Evolutionary conservation across 2,797 vertebrate species (phyloP), one percentile per base, ranked within the genome.

Genomic region (Taenioides sp.): DNA sequence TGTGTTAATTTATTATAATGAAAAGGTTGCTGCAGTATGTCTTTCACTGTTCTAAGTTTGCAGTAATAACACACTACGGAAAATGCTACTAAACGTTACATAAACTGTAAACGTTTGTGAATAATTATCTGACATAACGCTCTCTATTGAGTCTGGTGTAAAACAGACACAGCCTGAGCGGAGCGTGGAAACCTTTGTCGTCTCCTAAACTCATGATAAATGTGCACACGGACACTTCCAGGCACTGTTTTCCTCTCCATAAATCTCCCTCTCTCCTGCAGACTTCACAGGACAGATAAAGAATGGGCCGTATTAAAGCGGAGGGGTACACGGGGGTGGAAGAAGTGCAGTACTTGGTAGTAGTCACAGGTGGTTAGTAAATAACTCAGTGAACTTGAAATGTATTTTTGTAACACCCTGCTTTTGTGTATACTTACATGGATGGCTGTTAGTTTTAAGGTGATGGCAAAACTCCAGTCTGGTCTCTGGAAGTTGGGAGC

Each of bases 331-430:
- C 60, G 60, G 50, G 77, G 54, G 67, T 71, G 71, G 75, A 71
- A 69, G 72, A 67, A 77, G 82, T 80, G 87, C 82, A 22, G 85
- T 47, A 47, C 43, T 47, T 5, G 14, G 14, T 16, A 16, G 14
- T 86, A 87, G 79, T 82, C 79, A 31, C 68, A 69, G 6, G 68
- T 80, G 76, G 78, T 89, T 88, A 76, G 64, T 85, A 81, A 83
- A 9, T 68, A 22, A 23, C 54, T 57, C 22, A 1, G 12, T n/a
- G n/a, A 54, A 54, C 54, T 57, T 23, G 4, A 25, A 57, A 12
- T 23, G n/a, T 12, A 12, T 57, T 55, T 23, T 55, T n/a, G n/a
- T 54, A 54, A 52, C n/a, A 23, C n/a, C 0, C 0, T 23, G 4
- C 9, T 55, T 54, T 22, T 11, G 43, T 47, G 43, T 47, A 3